A percentile compares a stretch with the other conserved stretches of the same genome.
These are phyloP conservation scores for Erithacus rubecula DNA, from an alignment of 2,797 vertebrate genomes.

Conservation along the genomic window DNA sequence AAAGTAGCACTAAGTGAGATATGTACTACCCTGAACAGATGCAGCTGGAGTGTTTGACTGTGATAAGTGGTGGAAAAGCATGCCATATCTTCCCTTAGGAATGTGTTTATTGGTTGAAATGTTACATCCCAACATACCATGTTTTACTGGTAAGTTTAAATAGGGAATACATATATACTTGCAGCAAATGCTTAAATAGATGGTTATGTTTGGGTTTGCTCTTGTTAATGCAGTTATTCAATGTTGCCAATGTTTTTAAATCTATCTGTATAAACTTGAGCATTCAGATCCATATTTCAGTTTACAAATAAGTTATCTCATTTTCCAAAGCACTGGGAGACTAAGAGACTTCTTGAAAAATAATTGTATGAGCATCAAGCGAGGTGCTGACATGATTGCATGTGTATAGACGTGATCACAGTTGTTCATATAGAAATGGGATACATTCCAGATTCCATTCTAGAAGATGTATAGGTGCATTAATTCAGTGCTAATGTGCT, in stretches of 20 bases:
- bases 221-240: neutral
- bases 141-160: neutral
- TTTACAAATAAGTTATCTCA: neutral
- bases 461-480: neutral
- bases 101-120: constrained; percentile 9
- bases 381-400: neutral
- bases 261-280: neutral
- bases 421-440: neutral
- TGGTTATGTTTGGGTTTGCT: neutral
- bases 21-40: neutral
- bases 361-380: neutral
- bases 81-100: neutral
- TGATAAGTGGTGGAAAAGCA: neutral
- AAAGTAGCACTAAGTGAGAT: neutral
- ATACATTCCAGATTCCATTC: neutral
- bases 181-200: neutral
- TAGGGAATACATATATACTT: neutral
- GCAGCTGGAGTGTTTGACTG: neutral
- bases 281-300: neutral
- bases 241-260: neutral
- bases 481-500: neutral
- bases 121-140: neutral
- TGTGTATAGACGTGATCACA: neutral
- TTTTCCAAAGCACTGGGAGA: constrained; percentile 8
- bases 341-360: neutral